Conservation (phyloP, 92 coral and sea anemone genomes). For the Zoanthus solanderi region DNA sequence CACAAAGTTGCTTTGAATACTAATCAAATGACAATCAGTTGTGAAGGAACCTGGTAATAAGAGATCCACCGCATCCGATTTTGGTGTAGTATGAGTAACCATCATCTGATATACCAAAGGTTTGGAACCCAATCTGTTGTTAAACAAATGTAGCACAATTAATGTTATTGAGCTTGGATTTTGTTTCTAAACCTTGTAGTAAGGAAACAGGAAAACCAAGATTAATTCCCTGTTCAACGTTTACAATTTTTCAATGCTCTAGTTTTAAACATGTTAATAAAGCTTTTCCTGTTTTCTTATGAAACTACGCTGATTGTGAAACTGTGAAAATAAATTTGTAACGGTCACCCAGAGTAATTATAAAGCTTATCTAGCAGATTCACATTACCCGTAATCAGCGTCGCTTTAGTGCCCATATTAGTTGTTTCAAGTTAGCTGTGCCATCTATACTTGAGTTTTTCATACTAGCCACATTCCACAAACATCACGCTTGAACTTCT, state of each 20-base stretch:
- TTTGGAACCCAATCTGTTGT: constrained; percentile 27
- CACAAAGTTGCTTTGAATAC: background rate
- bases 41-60: constrained; percentile 33
- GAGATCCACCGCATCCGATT: constrained; percentile 64
- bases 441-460: too few species aligned
- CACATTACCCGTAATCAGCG: too few species aligned
- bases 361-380: too few species aligned
- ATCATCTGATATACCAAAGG: constrained; percentile 10
- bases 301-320: too few species aligned
- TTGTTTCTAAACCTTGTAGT: background rate
- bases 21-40: background rate
- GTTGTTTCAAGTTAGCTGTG: too few species aligned
- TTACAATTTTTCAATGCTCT: background rate
- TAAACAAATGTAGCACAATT: background rate
- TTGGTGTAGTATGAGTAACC: constrained; percentile 39
- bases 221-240: too few species aligned
- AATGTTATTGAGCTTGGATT: background rate
- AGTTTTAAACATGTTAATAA: background rate
- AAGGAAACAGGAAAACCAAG: background rate
- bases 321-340: too few species aligned
- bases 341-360: too few species aligned
- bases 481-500: too few species aligned
- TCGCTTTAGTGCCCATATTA: too few species aligned
- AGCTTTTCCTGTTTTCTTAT: too few species aligned
- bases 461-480: too few species aligned